phyloP scores from a whole-genome alignment of 2,888 invertebrate genomes.

The Pegoplata infirma region DNA sequence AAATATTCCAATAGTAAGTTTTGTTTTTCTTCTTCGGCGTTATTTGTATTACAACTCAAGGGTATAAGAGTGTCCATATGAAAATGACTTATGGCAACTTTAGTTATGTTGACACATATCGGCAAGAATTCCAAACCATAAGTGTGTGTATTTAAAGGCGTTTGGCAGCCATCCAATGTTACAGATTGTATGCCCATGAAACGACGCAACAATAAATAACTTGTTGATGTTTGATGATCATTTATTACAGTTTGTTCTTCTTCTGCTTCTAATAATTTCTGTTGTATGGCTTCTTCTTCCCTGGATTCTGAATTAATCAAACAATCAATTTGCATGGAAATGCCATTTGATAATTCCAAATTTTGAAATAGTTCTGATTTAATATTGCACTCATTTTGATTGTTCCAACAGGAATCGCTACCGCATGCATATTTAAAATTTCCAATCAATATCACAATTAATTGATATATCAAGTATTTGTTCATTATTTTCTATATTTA shows the following conservation, averaged over 20 bases:
- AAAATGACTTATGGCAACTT: constrained; percentile 68
- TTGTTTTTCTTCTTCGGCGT: constrained; percentile 18
- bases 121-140: constrained; percentile 74
- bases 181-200: constrained; percentile 65
- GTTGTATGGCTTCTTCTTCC: background rate
- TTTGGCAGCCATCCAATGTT: constrained; percentile 71
- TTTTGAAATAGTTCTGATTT: constrained; percentile 66
- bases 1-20: constrained; percentile 59
- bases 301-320: constrained; percentile 13
- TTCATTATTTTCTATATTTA: constrained; percentile 24
- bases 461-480: constrained; percentile 18
- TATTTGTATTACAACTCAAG: constrained; percentile 65
- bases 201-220: constrained; percentile 55
- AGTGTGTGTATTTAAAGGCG: constrained; percentile 68
- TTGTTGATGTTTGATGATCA: constrained; percentile 30
- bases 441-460: constrained; percentile 19
- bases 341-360: constrained; percentile 64
- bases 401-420: constrained; percentile 53
- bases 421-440: background rate
- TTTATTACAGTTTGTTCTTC: constrained; percentile 8
- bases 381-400: constrained; percentile 49
- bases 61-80: constrained; percentile 67
- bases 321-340: constrained; percentile 71
- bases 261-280: too few relatives aligned
- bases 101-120: constrained; percentile 69